phyloP scores from a whole-genome alignment of 2,888 invertebrate genomes.

The Caenorhabditis macrosperma region DNA sequence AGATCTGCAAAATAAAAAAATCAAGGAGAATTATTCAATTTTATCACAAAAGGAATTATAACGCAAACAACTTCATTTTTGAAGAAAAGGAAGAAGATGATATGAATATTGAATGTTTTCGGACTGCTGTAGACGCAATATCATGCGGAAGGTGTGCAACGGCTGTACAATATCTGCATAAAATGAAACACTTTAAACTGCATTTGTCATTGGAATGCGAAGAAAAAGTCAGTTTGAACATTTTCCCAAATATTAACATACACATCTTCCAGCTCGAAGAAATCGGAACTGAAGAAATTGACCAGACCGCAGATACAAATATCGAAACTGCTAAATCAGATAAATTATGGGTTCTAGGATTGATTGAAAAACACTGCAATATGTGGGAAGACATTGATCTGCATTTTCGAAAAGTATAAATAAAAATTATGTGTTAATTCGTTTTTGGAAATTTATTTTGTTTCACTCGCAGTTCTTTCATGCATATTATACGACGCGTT shows the following conservation, averaged over 20 bases:
- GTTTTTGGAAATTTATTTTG: neutral
- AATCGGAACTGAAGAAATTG: constrained; percentile 57
- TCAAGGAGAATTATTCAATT: constrained; percentile 56
- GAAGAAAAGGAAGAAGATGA: constrained; percentile 21
- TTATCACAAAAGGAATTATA: constrained; percentile 46
- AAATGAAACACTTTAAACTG: constrained; percentile 55
- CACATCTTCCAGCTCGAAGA: constrained; percentile 56
- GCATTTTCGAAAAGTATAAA: constrained; percentile 22
- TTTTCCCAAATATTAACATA: neutral
- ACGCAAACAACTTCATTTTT: constrained; percentile 18
- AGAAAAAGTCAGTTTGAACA: constrained; percentile 50
- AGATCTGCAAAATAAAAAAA: constrained; percentile 59
- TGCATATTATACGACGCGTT: too few species aligned
- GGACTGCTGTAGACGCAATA: constrained; percentile 50
- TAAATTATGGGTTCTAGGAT: constrained; percentile 39
- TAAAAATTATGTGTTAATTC: neutral
- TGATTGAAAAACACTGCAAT: constrained; percentile 24
- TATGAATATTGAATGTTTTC: constrained; percentile 11
- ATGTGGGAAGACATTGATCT: constrained; percentile 41
- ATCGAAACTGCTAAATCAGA: constrained; percentile 59
- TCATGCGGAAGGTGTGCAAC: constrained; percentile 60
- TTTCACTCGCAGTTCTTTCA: too few species aligned
- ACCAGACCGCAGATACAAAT: constrained; percentile 50
- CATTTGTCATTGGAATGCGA: constrained; percentile 58
- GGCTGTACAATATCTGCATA: constrained; percentile 53